Evolutionary conservation across 2,113 vertebrate genomes (phyloP), one percentile per base, ranked within the genome.

Genomic region (Ursus arctos): DNA sequence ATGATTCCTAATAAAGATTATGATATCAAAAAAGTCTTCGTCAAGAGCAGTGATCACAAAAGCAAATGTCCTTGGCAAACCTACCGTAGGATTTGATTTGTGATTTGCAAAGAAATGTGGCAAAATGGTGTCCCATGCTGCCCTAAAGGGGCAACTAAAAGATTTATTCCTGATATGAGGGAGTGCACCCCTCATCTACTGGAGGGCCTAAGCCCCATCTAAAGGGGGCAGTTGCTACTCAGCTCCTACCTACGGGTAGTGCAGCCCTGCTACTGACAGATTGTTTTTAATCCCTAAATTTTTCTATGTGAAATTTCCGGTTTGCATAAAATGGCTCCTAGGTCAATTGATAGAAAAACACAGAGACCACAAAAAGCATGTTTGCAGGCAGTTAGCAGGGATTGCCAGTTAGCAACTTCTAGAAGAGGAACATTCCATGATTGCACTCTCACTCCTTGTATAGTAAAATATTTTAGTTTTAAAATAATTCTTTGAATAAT

Each of bases 401-500:
- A 24, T 53, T 40, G 7, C 53, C 16, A 40, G 26, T 43, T 47
- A 79, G 55, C 11, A 74, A 65, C 40, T 93, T 96, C 55, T 59
- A 5, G 40, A 92, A 92, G 24, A 89, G 49, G 76, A 85, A 63
- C n/a, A 67, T 61, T 79, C 85, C 33, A 33, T 49, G 15, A 85
- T 79, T 40, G 40, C 43, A 65, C 69, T 95, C 24, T 85, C 43
- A 22, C 36, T 85, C 67, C 63, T 63, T 93, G 53, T 82, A 59
- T 21, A 93, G 67, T 72, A 82, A 95, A 98, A 91, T 93, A 86
- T 57, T 90, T 92, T n/a, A 11, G 47, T 82, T 96, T 95, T 21
- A 74, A 88, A 88, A 67, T 59, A 92, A 94, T 96, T 94, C 88
- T 97, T 91, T 40, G 89, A 87, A 90, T 92, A 96, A 96, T 84